phyloP scores from a whole-genome alignment of 2,888 invertebrate genomes.

The Hypomecis punctinalis region DNA sequence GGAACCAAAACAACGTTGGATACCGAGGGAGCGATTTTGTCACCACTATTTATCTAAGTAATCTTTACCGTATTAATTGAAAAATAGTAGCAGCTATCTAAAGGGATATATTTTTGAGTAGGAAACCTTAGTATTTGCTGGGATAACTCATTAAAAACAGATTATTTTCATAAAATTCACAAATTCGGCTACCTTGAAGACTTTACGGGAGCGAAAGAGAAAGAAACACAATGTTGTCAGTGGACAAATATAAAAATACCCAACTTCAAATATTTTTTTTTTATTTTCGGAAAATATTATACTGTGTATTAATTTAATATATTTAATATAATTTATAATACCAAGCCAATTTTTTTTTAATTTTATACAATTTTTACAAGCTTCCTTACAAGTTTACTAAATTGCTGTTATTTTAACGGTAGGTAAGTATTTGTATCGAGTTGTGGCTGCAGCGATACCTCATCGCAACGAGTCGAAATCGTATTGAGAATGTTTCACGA shows the following conservation, averaged over 20 bases:
- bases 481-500: no score
- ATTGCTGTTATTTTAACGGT: no score
- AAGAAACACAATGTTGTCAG: constrained; percentile 60
- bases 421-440: no score
- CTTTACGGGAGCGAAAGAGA: constrained; percentile 83
- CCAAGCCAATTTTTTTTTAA: no score
- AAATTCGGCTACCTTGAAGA: constrained; percentile 79
- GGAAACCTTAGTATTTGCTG: constrained; percentile 56
- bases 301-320: background rate
- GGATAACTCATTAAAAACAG: constrained; percentile 52
- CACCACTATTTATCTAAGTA: constrained; percentile 73
- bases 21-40: constrained; percentile 60
- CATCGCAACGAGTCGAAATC: no score
- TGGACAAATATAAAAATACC: constrained; percentile 15
- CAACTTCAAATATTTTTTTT: background rate
- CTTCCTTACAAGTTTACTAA: no score
- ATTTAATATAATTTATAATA: no score
- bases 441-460: no score
- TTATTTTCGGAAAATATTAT: background rate
- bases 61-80: constrained; percentile 74
- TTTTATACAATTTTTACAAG: no score
- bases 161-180: constrained; percentile 61
- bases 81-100: constrained; percentile 19
- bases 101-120: constrained; percentile 14
- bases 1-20: constrained; percentile 80